A percentile compares a stretch with the other conserved stretches of the same genome.
Evolutionary conservation across 2,888 invertebrate genomes (phyloP).

Genomic region (Hypercompe scribonia): DNA sequence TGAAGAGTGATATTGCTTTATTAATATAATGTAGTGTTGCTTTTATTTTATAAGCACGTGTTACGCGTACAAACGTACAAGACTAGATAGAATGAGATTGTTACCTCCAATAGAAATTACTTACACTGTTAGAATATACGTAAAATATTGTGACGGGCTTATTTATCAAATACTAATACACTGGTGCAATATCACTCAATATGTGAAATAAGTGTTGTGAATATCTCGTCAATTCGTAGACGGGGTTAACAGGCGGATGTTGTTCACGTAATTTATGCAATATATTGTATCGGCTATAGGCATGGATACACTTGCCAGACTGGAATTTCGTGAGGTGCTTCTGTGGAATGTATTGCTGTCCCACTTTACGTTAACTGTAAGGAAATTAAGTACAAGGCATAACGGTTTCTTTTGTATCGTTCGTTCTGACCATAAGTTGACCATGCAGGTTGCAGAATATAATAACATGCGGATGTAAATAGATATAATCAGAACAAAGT

Average conservation of each 20-base stretch:
- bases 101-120: neutral
- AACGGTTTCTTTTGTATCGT: constrained; percentile 35
- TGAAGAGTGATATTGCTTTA: too few species aligned
- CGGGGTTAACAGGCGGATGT: constrained; percentile 47
- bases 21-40: too few species aligned
- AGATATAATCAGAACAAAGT: too few species aligned
- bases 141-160: neutral
- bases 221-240: constrained; percentile 31
- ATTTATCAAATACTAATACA: neutral
- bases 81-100: too few species aligned
- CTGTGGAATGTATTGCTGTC: constrained; percentile 40
- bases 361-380: constrained; percentile 51
- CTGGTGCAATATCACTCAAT: constrained; percentile 27
- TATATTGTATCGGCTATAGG: neutral
- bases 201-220: constrained; percentile 28
- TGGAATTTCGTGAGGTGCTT: constrained; percentile 48
- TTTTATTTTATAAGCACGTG: too few species aligned
- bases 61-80: too few species aligned
- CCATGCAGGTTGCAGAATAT: neutral
- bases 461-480: too few species aligned
- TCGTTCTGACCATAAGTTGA: constrained; percentile 2
- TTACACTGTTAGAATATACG: neutral
- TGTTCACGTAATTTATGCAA: constrained; percentile 30
- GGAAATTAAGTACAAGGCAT: constrained; percentile 33
- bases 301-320: constrained; percentile 45